Evolutionary conservation across 2,113 vertebrate genomes (phyloP), one percentile per base, ranked within the genome.

Genomic region (Cyanoliseus patagonus): DNA sequence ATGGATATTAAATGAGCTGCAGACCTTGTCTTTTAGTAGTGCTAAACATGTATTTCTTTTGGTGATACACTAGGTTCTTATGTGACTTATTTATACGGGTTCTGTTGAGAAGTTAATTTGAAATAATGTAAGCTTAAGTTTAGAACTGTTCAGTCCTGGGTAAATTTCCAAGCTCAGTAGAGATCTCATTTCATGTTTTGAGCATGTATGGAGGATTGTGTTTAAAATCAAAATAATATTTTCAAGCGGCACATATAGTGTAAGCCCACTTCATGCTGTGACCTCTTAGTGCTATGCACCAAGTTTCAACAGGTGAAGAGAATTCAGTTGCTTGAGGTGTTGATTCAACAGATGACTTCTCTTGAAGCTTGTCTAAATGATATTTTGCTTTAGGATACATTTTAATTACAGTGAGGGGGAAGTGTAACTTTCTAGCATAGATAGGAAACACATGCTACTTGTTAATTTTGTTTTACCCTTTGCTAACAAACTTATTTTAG

Each of bases 361-460:
- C 46, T 80, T 70, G 35, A 81, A 47, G 16, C 46, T 78, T 61
- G 33, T 70, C 72, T 92, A 35, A 70, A 83, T 1, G 12, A 19
- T 72, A 23, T 64, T 96, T 95, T 74, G 35, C 90, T 86, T 86
- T 53, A 84, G 78, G 77, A 76, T 79, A 31, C 6, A 14, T 77
- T 92, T 94, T 90, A 80, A 67, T 96, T 88, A 61, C 35, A 47
- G 14, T 81, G 55, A 93, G 79, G 73, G 42, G 76, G 57, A 91
- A 75, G 18, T 86, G 80, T 92, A 80, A 88, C 46, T 83, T 88
- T 78, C 42, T 86, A 55, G 39, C 78, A 49, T 53, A 46, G 70
- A 35, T 33, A 52, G 79, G 46, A 92, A 85, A 76, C 44, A 69
- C 31, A 41, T 88, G 61, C 30, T 68, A 22, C 68, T 80, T 88